Evolutionary conservation across 2,113 vertebrate genomes (phyloP).

Genomic region (Malurus cyaneus): DNA sequence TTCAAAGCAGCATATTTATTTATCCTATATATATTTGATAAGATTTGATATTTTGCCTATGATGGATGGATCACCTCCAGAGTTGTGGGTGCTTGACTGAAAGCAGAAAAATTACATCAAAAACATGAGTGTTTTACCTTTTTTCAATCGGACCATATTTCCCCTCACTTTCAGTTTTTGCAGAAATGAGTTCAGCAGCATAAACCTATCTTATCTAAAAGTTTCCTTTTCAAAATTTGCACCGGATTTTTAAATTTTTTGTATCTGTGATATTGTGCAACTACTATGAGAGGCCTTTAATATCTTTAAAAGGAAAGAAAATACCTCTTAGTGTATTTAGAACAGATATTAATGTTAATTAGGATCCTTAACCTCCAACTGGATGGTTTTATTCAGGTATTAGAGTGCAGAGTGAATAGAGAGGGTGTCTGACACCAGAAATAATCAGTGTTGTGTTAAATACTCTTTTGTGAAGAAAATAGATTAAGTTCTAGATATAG

Average conservation of each 20-base stretch:
- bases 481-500: background rate
- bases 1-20: background rate
- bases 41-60: background rate
- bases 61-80: background rate
- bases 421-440: background rate
- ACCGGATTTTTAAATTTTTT: background rate
- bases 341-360: background rate
- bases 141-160: background rate
- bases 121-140: background rate
- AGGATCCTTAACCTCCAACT: background rate
- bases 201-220: background rate
- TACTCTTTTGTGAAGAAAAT: background rate
- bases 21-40: background rate
- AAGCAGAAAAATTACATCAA: background rate
- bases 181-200: background rate
- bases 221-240: background rate
- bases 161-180: accelerated
- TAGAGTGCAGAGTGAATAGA: background rate
- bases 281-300: background rate
- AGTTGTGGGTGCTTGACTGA: background rate
- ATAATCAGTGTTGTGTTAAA: background rate
- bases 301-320: background rate
- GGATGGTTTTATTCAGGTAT: background rate
- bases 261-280: background rate
- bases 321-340: background rate